phyloP scores from a whole-genome alignment of 1,140 invertebrate species.

The Saccostrea glomerata region DNA sequence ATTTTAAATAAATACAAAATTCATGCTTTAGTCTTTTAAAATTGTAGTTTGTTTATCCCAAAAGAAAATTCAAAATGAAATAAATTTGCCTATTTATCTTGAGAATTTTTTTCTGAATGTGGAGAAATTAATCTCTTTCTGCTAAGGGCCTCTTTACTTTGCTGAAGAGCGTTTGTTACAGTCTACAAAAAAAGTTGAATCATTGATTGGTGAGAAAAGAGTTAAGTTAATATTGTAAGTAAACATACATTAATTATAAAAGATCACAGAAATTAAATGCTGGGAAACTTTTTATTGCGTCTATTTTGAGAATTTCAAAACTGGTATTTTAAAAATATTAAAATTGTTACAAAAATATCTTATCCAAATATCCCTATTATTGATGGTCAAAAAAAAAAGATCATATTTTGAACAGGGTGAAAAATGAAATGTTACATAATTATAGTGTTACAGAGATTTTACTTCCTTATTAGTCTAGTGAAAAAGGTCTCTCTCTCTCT shows the following conservation, averaged over 20 bases:
- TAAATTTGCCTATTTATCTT: constrained; percentile 30
- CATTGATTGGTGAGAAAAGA: constrained; percentile 17
- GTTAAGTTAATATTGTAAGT: constrained; percentile 24
- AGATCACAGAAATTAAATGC: neutral
- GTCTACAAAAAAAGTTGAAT: neutral
- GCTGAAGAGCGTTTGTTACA: neutral
- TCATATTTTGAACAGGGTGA: no score
- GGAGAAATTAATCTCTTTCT: constrained; percentile 24
- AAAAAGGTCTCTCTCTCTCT: no score
- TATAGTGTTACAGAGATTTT: no score
- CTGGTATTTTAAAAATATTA: neutral
- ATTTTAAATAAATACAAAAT: constrained; percentile 8
- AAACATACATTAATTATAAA: constrained; percentile 6
- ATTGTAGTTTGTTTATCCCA: constrained; percentile 22
- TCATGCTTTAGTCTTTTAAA: constrained; percentile 8
- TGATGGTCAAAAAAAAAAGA: no score
- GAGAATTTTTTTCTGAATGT: constrained; percentile 12
- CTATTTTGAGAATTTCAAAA: neutral
- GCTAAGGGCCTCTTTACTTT: constrained; percentile 7
- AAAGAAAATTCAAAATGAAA: constrained; percentile 35
- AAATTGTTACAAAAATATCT: neutral
- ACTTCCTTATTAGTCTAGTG: no score
- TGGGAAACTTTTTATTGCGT: neutral
- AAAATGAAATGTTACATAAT: no score
- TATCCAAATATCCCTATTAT: no score